Evolutionary conservation across 2,888 invertebrate genomes (phyloP), one percentile per base, ranked within the genome.

Genomic region (Parochlus steinenii): DNA sequence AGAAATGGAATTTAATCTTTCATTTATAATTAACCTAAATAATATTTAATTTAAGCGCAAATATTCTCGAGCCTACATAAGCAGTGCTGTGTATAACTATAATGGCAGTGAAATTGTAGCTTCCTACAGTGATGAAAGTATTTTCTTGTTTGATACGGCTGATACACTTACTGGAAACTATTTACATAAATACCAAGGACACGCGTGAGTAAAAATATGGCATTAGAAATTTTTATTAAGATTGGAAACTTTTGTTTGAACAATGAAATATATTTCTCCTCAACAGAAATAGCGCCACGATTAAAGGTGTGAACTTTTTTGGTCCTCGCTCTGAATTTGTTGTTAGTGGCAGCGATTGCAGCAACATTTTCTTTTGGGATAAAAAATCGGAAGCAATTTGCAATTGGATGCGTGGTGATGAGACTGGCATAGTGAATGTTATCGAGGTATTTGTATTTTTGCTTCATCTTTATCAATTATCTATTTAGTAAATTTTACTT

Each of bases 231-330:
- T 19, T 33, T 30, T n/a, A 22, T 22, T 22, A 22, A 7, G 22
- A 22, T 16, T 19, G 18, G 16, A 35, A 29, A 6, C 5, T 36
- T 30, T 11, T 4, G 18, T 19, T 23, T 23, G 20, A n/a, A 15
- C 27, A 10, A 12, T 6, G 22, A 29, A 22, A 16, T 22, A 23
- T 24, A 17, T 22, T 26, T 32, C 71, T 70, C n/a, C n/a, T n/a
- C n/a, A n/a, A n/a, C 48, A 60, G 75, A 27, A 79, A 79, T 52
- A 68, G 68, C 41, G 72, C 72, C 25, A 79, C 79, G 5, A 74
- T 90, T 40, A 93, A 93, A 58, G 87, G 89, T 1, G 89, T 93
- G 0, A 79, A 87, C 48, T 95, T 86, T 63, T 93, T 85, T 58
- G 95, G 95, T 0, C 83, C 89, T 0, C 71, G 72, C 45, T 86